Conservation (phyloP, 2,888 invertebrate species). For the Seira ritae region DNA sequence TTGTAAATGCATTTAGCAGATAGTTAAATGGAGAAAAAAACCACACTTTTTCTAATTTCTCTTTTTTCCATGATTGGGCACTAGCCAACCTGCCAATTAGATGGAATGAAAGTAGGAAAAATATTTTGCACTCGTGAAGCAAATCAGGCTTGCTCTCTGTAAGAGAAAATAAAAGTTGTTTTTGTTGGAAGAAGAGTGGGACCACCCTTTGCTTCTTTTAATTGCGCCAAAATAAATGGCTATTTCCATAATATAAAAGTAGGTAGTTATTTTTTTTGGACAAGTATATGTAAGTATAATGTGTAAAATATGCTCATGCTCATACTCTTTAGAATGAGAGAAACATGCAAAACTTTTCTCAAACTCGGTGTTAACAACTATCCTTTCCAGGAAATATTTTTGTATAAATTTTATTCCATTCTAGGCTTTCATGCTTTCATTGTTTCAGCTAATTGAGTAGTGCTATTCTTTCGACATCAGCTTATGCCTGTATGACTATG, state of each 20-base stretch:
- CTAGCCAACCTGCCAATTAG: slow-evolving; percentile 62
- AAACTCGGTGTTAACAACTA: no score
- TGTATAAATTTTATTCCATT: background rate
- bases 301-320: background rate
- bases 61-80: slow-evolving; percentile 56
- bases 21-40: slow-evolving; percentile 22
- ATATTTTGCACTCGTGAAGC: slow-evolving; percentile 21
- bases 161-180: slow-evolving; percentile 27
- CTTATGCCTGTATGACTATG: slow-evolving; percentile 49
- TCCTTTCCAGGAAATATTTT: background rate
- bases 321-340: background rate
- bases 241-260: background rate
- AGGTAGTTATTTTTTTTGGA: no score
- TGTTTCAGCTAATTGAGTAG: slow-evolving; percentile 61
- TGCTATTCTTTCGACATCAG: slow-evolving; percentile 48
- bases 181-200: slow-evolving; percentile 4
- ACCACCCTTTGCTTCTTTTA: slow-evolving; percentile 2
- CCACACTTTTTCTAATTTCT: slow-evolving; percentile 46
- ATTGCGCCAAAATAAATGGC: slow-evolving; percentile 9
- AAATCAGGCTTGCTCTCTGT: slow-evolving; percentile 29
- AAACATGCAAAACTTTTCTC: slow-evolving; percentile 1
- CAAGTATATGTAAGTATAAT: background rate
- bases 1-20: background rate
- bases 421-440: background rate
- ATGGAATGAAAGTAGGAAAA: slow-evolving; percentile 50